Conservation (phyloP, 2,888 invertebrate genomes). For the Ichneumon xanthorius region DNA sequence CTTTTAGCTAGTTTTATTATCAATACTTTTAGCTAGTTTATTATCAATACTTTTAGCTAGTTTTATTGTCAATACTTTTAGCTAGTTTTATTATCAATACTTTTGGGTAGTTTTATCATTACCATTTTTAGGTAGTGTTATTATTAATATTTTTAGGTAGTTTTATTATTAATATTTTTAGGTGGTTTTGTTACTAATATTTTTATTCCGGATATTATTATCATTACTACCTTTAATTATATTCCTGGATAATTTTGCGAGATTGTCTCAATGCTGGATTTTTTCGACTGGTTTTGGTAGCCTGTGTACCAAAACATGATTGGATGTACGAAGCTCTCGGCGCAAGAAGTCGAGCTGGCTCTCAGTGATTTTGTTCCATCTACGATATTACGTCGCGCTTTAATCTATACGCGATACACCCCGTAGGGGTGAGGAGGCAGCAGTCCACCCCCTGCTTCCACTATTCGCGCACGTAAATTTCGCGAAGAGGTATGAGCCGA, state of each 20-base stretch:
- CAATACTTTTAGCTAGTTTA: no score
- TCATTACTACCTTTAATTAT: no score
- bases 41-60: no score
- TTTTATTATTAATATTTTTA: no score
- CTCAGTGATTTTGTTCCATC: conserved; percentile 40
- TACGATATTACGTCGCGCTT: conserved; percentile 48
- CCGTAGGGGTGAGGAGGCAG: conserved; percentile 17
- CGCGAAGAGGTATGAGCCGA: conserved; percentile 31
- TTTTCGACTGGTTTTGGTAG: background rate
- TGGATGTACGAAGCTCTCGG: conserved; percentile 35
- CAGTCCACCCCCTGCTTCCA: conserved; percentile 6
- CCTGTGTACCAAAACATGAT: background rate
- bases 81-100: background rate
- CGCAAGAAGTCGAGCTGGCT: background rate
- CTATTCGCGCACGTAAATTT: conserved; percentile 52
- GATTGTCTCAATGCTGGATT: background rate
- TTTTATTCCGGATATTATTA: no score
- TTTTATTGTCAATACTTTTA: background rate
- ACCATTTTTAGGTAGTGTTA: no score
- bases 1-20: no score
- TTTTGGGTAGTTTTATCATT: no score
- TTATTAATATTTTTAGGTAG: no score
- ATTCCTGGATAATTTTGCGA: no score
- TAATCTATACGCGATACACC: conserved; percentile 41
- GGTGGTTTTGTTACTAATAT: no score